These are phyloP conservation scores for Tinea pellionella DNA, from an alignment of 2,888 invertebrate species.

Conservation along the genomic window DNA sequence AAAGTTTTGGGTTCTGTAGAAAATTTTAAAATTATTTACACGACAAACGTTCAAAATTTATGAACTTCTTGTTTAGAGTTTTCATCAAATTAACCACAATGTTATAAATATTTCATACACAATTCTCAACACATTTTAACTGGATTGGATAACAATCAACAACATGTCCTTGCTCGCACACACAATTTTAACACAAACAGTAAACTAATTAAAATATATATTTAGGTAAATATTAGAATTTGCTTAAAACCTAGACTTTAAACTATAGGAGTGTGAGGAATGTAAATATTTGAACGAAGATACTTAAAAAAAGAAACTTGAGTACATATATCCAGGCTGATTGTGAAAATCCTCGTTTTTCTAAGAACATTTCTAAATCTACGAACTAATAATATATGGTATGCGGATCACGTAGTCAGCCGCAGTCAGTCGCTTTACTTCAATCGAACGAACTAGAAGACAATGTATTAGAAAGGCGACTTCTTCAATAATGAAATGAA, in stretches of 20 bases:
- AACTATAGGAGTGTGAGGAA: too few species aligned
- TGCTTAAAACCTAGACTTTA: too few species aligned
- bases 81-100: constrained; percentile 3
- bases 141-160: too few species aligned
- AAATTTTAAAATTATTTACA: constrained; percentile 58
- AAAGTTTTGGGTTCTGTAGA: constrained; percentile 48
- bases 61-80: constrained; percentile 4
- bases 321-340: not conserved
- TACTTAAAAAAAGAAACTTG: not conserved
- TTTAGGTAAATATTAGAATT: too few species aligned
- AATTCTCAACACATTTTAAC: not conserved
- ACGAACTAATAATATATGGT: not conserved
- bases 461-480: not conserved
- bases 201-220: too few species aligned
- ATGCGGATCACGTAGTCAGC: not conserved
- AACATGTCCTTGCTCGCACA: too few species aligned
- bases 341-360: not conserved
- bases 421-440: constrained; percentile 3
- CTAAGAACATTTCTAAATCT: not conserved
- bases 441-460: not conserved
- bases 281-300: too few species aligned
- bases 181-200: too few species aligned
- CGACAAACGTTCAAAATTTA: constrained; percentile 19
- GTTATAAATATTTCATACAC: not conserved
- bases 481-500: not conserved